A percentile compares a stretch with the other conserved stretches of the same genome.
Conservation (phyloP, 2,113 vertebrate species). For the rabbit (Oryctolagus cuniculus) region mOryCun1.1 NC_091432.1:15695001-15695500, state of each 20-base stretch:
- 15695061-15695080: no score
- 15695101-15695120: no score
- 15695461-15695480: not conserved
- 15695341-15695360: not conserved
- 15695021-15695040: no score
- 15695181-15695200: not conserved
- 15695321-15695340: not conserved
- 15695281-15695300: slow-evolving; percentile 14
- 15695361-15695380: not conserved
- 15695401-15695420: slow-evolving; percentile 19
- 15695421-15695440: not conserved
- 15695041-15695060: no score
- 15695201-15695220: not conserved
- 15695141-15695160: not conserved
- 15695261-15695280: not conserved
- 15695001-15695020: not conserved
- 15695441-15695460: not conserved
- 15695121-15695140: no score
- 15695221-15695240: not conserved
- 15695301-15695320: not conserved
- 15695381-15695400: not conserved
- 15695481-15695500: not conserved
- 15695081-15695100: no score
- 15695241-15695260: not conserved
- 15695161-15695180: not conserved